phyloP scores from a whole-genome alignment of 2,113 vertebrate species.

The Oncorhynchus tshawytscha region DNA sequence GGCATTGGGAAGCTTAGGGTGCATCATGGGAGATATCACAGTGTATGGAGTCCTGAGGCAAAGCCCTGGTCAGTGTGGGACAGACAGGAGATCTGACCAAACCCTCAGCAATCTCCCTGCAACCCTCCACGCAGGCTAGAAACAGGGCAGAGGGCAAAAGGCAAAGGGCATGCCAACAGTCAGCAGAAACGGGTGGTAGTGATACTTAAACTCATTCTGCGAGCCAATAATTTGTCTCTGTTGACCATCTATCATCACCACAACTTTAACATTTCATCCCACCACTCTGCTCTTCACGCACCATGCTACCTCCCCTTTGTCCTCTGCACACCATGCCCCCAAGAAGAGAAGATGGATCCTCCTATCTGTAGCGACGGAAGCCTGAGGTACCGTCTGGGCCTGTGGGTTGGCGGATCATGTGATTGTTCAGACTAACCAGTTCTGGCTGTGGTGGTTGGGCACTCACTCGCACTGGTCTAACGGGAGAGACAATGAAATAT shows the following conservation, averaged over 20 bases:
- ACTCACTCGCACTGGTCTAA: slow-evolving; percentile 78
- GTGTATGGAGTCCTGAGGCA: slow-evolving; percentile 78
- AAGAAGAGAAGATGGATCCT: no score
- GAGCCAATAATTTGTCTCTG: slow-evolving; percentile 16
- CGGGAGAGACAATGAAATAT: slow-evolving; percentile 4
- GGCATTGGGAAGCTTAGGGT: slow-evolving; percentile 70
- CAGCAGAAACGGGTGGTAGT: slow-evolving; percentile 53
- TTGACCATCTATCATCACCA: no score
- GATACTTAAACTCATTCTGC: slow-evolving; percentile 38
- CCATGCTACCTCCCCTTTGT: slow-evolving; percentile 41
- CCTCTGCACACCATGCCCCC: slow-evolving; percentile 25
- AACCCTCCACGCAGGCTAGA: slow-evolving; percentile 41
- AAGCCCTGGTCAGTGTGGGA: slow-evolving; percentile 59
- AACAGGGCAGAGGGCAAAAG: slow-evolving; percentile 41
- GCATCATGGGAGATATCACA: slow-evolving; percentile 73
- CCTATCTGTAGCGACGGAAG: slow-evolving; percentile 92
- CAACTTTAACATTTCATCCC: slow-evolving; percentile 27
- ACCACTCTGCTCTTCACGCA: slow-evolving; percentile 45
- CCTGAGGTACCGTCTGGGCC: slow-evolving; percentile 93
- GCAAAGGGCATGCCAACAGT: slow-evolving; percentile 50
- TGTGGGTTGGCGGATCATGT: slow-evolving; percentile 87
- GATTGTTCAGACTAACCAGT: slow-evolving; percentile 79
- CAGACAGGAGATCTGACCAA: slow-evolving; percentile 40
- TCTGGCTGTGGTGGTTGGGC: slow-evolving; percentile 73
- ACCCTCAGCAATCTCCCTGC: slow-evolving; percentile 50